Evolutionary conservation across 2,113 vertebrate species (phyloP), one percentile per base, ranked within the genome.

Genomic region (Cinclus mexicanus): DNA sequence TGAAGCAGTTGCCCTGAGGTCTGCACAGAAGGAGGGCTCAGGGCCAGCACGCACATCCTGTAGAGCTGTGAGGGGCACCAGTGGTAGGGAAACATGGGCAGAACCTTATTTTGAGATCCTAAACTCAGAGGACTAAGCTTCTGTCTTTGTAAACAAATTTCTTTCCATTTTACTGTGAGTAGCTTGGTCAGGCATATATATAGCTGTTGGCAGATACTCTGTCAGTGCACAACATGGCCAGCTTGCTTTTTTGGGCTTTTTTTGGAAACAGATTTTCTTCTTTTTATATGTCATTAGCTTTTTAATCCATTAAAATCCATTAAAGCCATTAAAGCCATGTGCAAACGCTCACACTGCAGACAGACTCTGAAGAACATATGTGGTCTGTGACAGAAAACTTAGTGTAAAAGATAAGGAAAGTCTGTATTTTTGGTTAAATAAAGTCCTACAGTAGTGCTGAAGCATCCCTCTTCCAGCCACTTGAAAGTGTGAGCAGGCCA

Each of bases 51-150:
- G 75, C 0, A 0, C 17, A 57, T 26, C 63, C 59, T 39, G 29
- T 1, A 1, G 37, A 74, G 26, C 35, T 12, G 3, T 0, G 1
- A 6, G 2, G 37, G 19, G 11, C 6, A 1, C 19, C 52, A 41
- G 41, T 5, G 3, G 55, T 12, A 33, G 74, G 33, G 39, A 75
- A 92, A 39, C 15, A 7, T 2, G 37, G 64, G 26, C 33, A 84
- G 21, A 88, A n/a, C 14, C 42, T 92, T 69, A 11, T 77, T 35
- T 50, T 81, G 52, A 59, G 24, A 50, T 77, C 55, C 76, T 74
- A 67, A 47, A 70, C 56, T 68, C 72, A 49, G 44, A 67, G 19
- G n/a, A 72, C 53, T 85, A 39, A 64, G 35, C 5, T 87, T 75
- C 61, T 42, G 14, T 56, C 71, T 77, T 35, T 39, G 33, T 89